These are phyloP conservation scores for Peromyscus maniculatus DNA, from an alignment of 2,113 vertebrate genomes.

Conservation along the genomic window DNA sequence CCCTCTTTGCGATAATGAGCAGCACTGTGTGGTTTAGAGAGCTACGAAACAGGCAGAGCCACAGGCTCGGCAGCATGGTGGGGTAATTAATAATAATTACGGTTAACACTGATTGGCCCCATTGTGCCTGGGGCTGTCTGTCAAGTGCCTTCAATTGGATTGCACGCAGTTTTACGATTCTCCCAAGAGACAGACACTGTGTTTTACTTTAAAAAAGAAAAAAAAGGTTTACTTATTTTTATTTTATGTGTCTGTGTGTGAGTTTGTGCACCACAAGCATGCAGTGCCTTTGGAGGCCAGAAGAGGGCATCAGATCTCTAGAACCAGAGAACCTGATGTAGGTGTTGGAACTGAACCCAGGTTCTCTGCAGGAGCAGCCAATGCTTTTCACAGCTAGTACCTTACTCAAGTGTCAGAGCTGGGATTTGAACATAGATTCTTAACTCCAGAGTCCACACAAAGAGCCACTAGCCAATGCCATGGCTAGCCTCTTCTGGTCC, in stretches of 20 bases:
- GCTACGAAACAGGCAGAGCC: not conserved
- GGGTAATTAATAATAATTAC: constrained; percentile 17
- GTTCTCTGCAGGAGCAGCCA: not conserved
- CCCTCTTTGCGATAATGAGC: not conserved
- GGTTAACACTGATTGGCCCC: not conserved
- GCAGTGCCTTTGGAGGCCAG: not conserved
- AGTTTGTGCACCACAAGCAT: not conserved
- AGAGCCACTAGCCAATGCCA: not conserved
- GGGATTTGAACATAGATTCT: not conserved
- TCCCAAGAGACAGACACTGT: not conserved
- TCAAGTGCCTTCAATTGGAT: not conserved
- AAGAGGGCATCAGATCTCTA: not conserved
- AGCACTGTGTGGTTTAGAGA: not conserved
- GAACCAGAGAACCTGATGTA: not conserved
- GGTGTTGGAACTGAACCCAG: too few species aligned
- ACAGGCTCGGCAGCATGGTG: not conserved
- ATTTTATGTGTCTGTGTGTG: not conserved
- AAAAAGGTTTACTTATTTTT: not conserved
- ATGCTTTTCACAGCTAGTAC: not conserved
- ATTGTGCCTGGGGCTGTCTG: not conserved
- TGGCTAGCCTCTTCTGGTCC: not conserved
- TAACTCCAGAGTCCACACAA: not conserved
- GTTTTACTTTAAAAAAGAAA: not conserved
- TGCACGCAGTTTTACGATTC: not conserved
- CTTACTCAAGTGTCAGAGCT: not conserved